Base-by-base conservation (phyloP, 2,113 vertebrate genomes). In the Bostrychus sinensis region DNA sequence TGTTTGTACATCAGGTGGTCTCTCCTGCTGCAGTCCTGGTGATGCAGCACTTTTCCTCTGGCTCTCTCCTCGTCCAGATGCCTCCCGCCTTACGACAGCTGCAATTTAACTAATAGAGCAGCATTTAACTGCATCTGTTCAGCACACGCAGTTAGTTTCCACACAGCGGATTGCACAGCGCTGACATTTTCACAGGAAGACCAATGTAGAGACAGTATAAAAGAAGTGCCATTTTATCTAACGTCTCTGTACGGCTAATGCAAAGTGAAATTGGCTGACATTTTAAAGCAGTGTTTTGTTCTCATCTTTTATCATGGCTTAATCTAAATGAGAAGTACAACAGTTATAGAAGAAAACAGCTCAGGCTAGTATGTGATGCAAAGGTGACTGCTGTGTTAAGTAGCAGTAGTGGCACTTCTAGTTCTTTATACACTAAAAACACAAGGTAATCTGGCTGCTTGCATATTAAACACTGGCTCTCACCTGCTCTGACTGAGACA, bases 71-170 rank as follows among this genome's bases (percentile, higher is more conserved):
- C 32, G 65, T 75, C 86, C 86, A 88, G 88, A 88, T 90, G 88
- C 73, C 79, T 84, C 77, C 73, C 43, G 56, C 80, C 62, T 73
- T 61, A 16, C 75, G 83, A 91, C 90, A 90, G 90, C 86, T 90
- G 91, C 80, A 74, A 87, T 91, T 88, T 87, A 88, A 86, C 84
- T 89, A 90, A 91, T 81, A 89, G 87, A 84, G 82, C 72, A 64
- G 75, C 86, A 72, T 88, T 86, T 89, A 83, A 86, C 87, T 86
- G 87, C 86, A 91, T 91, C 86, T 89, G 90, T 72, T 91, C 79
- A 48, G 75, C 43, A 58, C 68, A 75, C 66, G 64, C 53, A 38
- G 62, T 83, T 81, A 63, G 64, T 72, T 78, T 82, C 65, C 68
- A 89, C 80, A 66, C 59, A 71, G 54, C 81, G 74, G 72, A 69